Evolutionary conservation across 92 coral and sea anemone species (phyloP), one percentile per base, ranked within the genome.

Genomic region (Epizoanthus illoricatus): DNA sequence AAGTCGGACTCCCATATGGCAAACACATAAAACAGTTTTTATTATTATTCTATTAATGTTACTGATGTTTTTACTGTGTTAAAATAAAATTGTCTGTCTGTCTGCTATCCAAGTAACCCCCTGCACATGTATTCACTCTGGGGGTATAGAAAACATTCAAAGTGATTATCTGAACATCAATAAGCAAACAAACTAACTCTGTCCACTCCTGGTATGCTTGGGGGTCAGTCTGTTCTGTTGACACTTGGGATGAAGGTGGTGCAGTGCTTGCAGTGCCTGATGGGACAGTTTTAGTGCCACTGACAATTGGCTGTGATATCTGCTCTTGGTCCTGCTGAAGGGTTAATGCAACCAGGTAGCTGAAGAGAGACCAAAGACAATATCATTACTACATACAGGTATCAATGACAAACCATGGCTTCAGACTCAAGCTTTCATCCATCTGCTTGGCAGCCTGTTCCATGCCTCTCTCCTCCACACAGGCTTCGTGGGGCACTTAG

Each of bases 291-390:
- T 41, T 19, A 58, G 69, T 4, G 20, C 41, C 8, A 0, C 16
- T 45, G 16, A 72, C 75, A 59, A 76, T 58, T 72, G 70, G 43
- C 47, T 78, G 67, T 2, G 85, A 69, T 5, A 80, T 13, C n/a
- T 80, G 80, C 7, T 92, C 78, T 45, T 94, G 97, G 61, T 92
- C 98, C 20, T 86, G 88, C 59, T 94, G 98, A 45, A 95, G 92
- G 19, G 94, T 84, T 12, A 95, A 86, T 39, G 98, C 98, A 59
- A 95, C 92, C 70, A 95, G 89, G 80, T 86, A 95, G 76, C 98
- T 95, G 75, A 68, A 72, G 24, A 16, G 33, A 21, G 47, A 60
- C 6, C 42, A 75, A 80, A 23, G 58, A 19, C 15, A 4, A 33
- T 41, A 41, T 7, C 59, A 20, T 40, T 3, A 56, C 8, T 9